A percentile compares a stretch with the other conserved stretches of the same genome.
Evolutionary conservation across 1,140 invertebrate genomes (phyloP).

Genomic region (Zaprionus lachaisei): DNA sequence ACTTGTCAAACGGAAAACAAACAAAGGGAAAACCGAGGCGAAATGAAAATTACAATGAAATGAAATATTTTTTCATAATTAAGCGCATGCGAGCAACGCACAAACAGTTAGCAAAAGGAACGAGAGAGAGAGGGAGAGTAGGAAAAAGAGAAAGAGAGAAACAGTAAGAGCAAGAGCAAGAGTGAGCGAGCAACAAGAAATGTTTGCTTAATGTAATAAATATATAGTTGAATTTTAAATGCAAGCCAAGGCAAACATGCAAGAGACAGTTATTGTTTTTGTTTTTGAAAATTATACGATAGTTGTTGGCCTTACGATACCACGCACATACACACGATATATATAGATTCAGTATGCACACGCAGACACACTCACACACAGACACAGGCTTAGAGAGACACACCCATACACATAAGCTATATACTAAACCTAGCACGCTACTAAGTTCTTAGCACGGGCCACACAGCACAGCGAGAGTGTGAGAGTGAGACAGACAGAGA

Average conservation of each 20-base stretch:
- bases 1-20: slow-evolving; percentile 42
- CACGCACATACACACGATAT: slow-evolving; percentile 21
- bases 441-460: slow-evolving; percentile 71
- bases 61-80: slow-evolving; percentile 54
- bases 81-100: slow-evolving; percentile 71
- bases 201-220: slow-evolving; percentile 16
- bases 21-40: slow-evolving; percentile 30
- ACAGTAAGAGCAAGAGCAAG: slow-evolving; percentile 7
- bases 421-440: slow-evolving; percentile 75
- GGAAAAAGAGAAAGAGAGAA: slow-evolving; percentile 19
- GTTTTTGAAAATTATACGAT: slow-evolving; percentile 46
- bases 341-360: slow-evolving; percentile 10
- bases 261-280: slow-evolving; percentile 39
- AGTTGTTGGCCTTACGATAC: slow-evolving; percentile 34
- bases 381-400: slow-evolving; percentile 35
- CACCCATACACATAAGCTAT: slow-evolving; percentile 58
- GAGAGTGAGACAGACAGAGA: slow-evolving; percentile 42
- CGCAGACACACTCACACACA: slow-evolving; percentile 24
- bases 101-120: slow-evolving; percentile 30
- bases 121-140: slow-evolving; percentile 16
- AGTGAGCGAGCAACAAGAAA: slow-evolving; percentile 28
- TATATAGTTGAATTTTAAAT: slow-evolving; percentile 24
- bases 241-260: slow-evolving; percentile 74
- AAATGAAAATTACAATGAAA: slow-evolving; percentile 38
- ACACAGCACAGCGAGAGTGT: slow-evolving; percentile 63